Base-by-base conservation (phyloP, 2,888 invertebrate species). In the Mylabris sibirica region DNA sequence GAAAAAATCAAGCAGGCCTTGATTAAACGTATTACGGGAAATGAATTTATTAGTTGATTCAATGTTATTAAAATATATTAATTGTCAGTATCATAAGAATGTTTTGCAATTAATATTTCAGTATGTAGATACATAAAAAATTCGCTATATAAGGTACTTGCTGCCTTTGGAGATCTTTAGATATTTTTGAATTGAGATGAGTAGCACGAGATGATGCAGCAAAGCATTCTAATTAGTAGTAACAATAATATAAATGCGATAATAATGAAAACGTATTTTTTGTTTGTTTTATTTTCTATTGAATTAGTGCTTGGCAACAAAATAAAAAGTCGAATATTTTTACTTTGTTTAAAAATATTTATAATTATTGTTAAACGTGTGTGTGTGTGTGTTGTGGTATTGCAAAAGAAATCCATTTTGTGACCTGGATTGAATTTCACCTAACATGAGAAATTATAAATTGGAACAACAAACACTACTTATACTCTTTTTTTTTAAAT, bases 371-470 rank as follows among this genome's bases (percentile, higher is more conserved):
- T 17, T 38, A 38, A 2, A 44, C 8, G 41, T 49, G 49, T 30
- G 30, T 30, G n/a, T n/a, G n/a, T n/a, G n/a, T n/a, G n/a, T n/a
- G n/a, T 30, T 30, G 30, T 30, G 8, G 30, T 30, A 8, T 49
- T 49, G 49, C 49, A 49, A 49, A 49, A 49, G 49, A 49, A 49
- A 49, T 20, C 49, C 49, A 49, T 20, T 49, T 49, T 44, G 44
- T 49, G 49, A 49, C 49, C 49, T 49, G 22, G 20, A 49, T 49
- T 49, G 20, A 17, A 44, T 44, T 44, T 44, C 41, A 44, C 41
- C 41, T 44, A 44, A 44, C 41, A 44, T 44, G 41, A 44, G 41
- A 44, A 44, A 12, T 44, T 22, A 49, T 5, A 17, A 49, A 49
- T 49, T 3, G 49, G 11, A 49, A 49, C 41, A 38, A 12, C 14